A percentile compares a stretch with the other conserved stretches of the same genome.
Evolutionary conservation across 2,888 invertebrate genomes (phyloP).

Genomic region (Phyllotreta striolata): DNA sequence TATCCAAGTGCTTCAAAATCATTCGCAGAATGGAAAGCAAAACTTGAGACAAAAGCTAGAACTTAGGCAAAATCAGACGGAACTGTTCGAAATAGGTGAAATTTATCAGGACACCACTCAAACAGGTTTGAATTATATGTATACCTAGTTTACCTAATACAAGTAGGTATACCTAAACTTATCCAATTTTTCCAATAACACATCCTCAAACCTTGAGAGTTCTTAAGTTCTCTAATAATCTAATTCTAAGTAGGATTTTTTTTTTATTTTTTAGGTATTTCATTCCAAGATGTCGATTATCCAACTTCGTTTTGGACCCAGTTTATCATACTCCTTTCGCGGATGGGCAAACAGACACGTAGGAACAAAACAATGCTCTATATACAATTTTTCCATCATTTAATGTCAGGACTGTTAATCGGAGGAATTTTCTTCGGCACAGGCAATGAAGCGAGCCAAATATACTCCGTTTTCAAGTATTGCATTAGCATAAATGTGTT

Average conservation of each 20-base stretch:
- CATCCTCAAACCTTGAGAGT: too few relatives aligned
- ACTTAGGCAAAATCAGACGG: slow-evolving; percentile 8
- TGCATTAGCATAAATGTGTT: slow-evolving; percentile 68
- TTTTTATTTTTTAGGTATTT: slow-evolving; percentile 36
- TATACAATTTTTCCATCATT: slow-evolving; percentile 68
- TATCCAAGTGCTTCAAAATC: slow-evolving; percentile 51
- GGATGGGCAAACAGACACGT: slow-evolving; percentile 66
- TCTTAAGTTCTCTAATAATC: too few relatives aligned
- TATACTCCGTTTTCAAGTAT: slow-evolving; percentile 69
- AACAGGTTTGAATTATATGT: slow-evolving; percentile 36
- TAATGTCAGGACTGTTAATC: slow-evolving; percentile 64
- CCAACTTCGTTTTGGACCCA: slow-evolving; percentile 66
- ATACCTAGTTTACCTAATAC: neutral
- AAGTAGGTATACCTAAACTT: too few relatives aligned
- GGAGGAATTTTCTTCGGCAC: slow-evolving; percentile 67
- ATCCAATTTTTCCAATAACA: neutral
- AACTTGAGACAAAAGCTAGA: slow-evolving; percentile 45
- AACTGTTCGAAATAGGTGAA: slow-evolving; percentile 37
- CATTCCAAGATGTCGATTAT: slow-evolving; percentile 53
- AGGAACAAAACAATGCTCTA: slow-evolving; percentile 64
- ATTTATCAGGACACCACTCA: slow-evolving; percentile 47
- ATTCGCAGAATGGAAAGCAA: slow-evolving; percentile 60
- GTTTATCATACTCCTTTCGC: slow-evolving; percentile 63
- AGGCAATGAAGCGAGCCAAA: slow-evolving; percentile 66
- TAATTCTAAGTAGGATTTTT: neutral